Evolutionary conservation across 2,888 invertebrate species (phyloP), one percentile per base, ranked within the genome.

Genomic region (Apodemia duryi): DNA sequence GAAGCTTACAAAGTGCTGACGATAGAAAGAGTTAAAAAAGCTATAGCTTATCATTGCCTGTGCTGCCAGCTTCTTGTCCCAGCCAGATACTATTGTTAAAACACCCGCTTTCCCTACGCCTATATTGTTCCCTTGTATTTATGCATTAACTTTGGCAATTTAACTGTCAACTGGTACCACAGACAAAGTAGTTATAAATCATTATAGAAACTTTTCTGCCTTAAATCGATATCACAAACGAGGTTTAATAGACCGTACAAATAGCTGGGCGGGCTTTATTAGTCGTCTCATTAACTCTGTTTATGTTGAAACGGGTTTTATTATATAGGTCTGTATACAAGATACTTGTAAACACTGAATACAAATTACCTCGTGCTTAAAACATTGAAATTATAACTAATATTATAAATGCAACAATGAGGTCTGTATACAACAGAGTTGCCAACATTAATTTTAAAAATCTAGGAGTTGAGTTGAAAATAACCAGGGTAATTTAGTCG

Each of bases 91-190:
- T 35, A 38, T 64, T 61, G 65, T 38, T 21, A 61, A 49, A 43
- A 43, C 29, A n/a, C 51, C 13, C 32, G 46, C 65, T 52, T 57
- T 61, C 65, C 69, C 64, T 62, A 65, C 57, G 65, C 65, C 63
- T 84, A 84, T 80, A 85, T 86, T 86, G 87, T 87, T 83, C 81
- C 85, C 83, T 82, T 84, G 84, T 89, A 90, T 89, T 88, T 89
- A 89, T 89, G 88, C 83, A 85, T 87, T 86, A 88, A 89, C 83
- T 90, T 90, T 83, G 74, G 79, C 88, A 85, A 88, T 90, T 86
- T 83, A 84, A 80, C 83, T 82, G 84, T 85, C 86, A 75, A 75
- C 75, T 73, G 73, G 79, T 80, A 57, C 57, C 57, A 57, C 79
- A 66, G 69, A 70, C 70, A 66, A 61, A 61, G 65, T 65, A 61